Percentiles rank a stretch among this genome's conserved stretches.
phyloP scores from a whole-genome alignment of 2,888 invertebrate genomes.

The Megamerina dolium region DNA sequence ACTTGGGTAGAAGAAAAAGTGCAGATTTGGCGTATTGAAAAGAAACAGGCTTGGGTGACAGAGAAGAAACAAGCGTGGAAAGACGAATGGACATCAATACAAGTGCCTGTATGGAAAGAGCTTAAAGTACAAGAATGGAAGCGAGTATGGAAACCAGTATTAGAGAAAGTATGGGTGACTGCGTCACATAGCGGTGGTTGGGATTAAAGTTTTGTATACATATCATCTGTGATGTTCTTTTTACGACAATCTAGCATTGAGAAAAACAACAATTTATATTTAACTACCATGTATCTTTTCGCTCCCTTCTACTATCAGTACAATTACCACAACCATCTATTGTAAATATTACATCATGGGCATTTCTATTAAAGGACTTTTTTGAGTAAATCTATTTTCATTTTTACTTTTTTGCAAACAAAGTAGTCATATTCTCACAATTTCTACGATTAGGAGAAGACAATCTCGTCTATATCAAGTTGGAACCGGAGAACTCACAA shows the following conservation, averaged over 20 bases:
- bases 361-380: too few species aligned
- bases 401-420: too few species aligned
- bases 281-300: background rate
- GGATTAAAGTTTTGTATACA: conserved; percentile 42
- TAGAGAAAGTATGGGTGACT: conserved; percentile 81
- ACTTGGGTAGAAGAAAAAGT: conserved; percentile 69
- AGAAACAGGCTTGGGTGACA: conserved; percentile 54
- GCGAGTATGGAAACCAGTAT: conserved; percentile 80
- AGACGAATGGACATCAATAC: conserved; percentile 61
- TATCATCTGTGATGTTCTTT: background rate
- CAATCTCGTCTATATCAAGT: too few species aligned
- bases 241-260: background rate
- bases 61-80: conserved; percentile 73
- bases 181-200: conserved; percentile 49
- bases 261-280: background rate
- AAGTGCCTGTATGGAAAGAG: conserved; percentile 69
- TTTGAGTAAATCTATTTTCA: too few species aligned
- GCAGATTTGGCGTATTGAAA: conserved; percentile 57
- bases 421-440: too few species aligned
- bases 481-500: too few species aligned
- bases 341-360: too few species aligned
- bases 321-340: too few species aligned
- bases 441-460: too few species aligned
- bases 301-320: too few species aligned
- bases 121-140: conserved; percentile 67